phyloP scores from a whole-genome alignment of 2,797 vertebrate species.

The Dipus sagitta region DNA sequence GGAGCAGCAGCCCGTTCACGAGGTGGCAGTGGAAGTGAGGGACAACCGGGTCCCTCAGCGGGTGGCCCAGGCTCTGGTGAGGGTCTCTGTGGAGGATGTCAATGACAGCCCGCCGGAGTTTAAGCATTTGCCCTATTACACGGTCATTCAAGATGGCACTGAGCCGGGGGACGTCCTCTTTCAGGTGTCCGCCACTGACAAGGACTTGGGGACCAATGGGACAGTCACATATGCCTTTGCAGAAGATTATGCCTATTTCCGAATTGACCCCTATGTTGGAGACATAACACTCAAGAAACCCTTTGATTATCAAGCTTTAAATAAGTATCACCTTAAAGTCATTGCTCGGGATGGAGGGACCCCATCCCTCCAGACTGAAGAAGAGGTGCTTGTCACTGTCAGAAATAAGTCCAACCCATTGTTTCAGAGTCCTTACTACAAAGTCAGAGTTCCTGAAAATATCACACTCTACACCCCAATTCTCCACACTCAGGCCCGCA shows the following conservation, averaged over 20 bases:
- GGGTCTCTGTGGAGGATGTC: slow-evolving; percentile 93
- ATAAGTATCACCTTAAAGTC: slow-evolving; percentile 94
- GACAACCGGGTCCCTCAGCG: slow-evolving; percentile 92
- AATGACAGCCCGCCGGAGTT: slow-evolving; percentile 96
- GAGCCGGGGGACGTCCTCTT: slow-evolving; percentile 97
- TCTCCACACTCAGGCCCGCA: slow-evolving; percentile 96
- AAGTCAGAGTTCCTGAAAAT: slow-evolving; percentile 95
- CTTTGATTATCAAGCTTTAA: slow-evolving; percentile 95
- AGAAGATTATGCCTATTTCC: slow-evolving; percentile 94
- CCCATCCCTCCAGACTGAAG: slow-evolving; percentile 88
- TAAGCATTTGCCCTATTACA: slow-evolving; percentile 93
- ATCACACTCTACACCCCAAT: slow-evolving; percentile 94
- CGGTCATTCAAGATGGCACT: slow-evolving; percentile 92
- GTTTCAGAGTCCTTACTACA: slow-evolving; percentile 96
- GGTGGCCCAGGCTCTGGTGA: slow-evolving; percentile 92
- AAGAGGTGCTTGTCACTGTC: slow-evolving; percentile 93
- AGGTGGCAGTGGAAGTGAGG: slow-evolving; percentile 93
- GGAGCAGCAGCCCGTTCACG: slow-evolving; percentile 91
- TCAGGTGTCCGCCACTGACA: slow-evolving; percentile 94
- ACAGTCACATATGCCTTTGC: slow-evolving; percentile 92
- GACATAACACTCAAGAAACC: slow-evolving; percentile 95
- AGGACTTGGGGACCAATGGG: slow-evolving; percentile 93
- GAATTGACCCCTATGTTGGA: slow-evolving; percentile 94
- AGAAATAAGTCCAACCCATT: slow-evolving; percentile 96
- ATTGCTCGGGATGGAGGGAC: slow-evolving; percentile 92